These are phyloP conservation scores for Orthonevra nobilis DNA, from an alignment of 2,888 invertebrate genomes.

Conservation along the genomic window DNA sequence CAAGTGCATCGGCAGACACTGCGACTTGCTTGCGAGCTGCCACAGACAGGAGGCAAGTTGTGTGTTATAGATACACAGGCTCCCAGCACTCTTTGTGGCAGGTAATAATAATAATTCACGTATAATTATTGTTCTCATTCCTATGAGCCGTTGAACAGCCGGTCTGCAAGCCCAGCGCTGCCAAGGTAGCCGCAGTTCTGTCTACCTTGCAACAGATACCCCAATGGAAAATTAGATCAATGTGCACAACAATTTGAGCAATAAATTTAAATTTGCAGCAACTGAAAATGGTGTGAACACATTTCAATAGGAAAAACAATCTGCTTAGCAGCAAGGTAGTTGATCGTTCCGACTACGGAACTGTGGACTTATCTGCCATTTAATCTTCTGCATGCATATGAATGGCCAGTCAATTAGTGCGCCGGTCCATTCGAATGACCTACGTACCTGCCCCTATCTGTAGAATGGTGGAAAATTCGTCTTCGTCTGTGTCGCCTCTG, in stretches of 20 bases:
- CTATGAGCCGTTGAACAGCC: conserved; percentile 35
- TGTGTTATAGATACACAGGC: conserved; percentile 42
- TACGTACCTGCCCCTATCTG: conserved; percentile 28
- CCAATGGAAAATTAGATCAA: conserved; percentile 62
- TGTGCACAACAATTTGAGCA: conserved; percentile 47
- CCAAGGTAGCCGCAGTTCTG: too few species aligned
- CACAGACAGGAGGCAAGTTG: conserved; percentile 28
- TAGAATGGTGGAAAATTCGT: too few species aligned
- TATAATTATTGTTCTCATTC: conserved; percentile 65
- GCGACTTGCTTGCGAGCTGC: not conserved
- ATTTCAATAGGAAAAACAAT: too few species aligned
- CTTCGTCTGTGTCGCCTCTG: too few species aligned
- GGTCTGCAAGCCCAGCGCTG: not conserved
- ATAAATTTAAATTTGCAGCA: conserved; percentile 63
- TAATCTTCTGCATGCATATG: conserved; percentile 48
- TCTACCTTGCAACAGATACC: conserved; percentile 34
- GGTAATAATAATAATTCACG: conserved; percentile 68
- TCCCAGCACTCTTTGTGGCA: conserved; percentile 44
- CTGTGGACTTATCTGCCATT: too few species aligned
- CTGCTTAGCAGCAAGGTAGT: too few species aligned
- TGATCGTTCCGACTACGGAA: conserved; percentile 35
- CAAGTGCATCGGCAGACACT: conserved; percentile 41
- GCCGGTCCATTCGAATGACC: conserved; percentile 57
- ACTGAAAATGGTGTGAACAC: conserved; percentile 57
- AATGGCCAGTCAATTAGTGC: conserved; percentile 63